Evolutionary conservation across 2,113 vertebrate species (phyloP).

Genomic region (Sander lucioperca): DNA sequence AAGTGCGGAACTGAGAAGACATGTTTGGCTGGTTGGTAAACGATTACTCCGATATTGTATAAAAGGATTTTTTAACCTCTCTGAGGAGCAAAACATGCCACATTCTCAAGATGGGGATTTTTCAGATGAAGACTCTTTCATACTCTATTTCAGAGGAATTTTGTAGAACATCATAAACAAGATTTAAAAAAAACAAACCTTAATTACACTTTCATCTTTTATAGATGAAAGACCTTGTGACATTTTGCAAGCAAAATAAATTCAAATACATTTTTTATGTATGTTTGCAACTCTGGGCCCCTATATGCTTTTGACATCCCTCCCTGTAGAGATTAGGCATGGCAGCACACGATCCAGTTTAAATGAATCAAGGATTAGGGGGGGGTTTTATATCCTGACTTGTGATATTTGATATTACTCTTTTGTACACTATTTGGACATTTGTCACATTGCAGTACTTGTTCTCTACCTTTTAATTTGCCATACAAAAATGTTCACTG

Average conservation of each 20-base stretch:
- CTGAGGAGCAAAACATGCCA: conserved; percentile 34
- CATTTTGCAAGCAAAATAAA: neutral
- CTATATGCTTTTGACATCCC: neutral
- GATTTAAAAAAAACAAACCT: neutral
- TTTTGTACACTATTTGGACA: neutral
- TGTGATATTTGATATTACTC: neutral
- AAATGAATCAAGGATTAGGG: neutral
- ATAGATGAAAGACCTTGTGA: neutral
- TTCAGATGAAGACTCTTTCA: neutral
- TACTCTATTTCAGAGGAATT: conserved; percentile 21
- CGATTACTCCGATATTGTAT: neutral
- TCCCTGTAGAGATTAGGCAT: neutral
- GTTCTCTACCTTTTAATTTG: neutral
- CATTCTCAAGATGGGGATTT: neutral
- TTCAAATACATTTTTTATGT: neutral
- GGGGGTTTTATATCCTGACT: neutral
- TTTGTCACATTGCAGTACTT: neutral
- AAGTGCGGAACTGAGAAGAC: neutral
- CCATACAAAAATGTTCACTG: neutral
- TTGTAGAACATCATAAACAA: conserved; percentile 13
- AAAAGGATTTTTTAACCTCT: conserved; percentile 5
- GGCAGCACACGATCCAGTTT: neutral
- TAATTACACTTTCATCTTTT: neutral
- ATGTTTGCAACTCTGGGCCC: neutral
- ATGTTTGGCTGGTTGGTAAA: neutral